These are phyloP conservation scores for Cettia cetti DNA, from an alignment of 2,113 vertebrate genomes.

Conservation along the genomic window DNA sequence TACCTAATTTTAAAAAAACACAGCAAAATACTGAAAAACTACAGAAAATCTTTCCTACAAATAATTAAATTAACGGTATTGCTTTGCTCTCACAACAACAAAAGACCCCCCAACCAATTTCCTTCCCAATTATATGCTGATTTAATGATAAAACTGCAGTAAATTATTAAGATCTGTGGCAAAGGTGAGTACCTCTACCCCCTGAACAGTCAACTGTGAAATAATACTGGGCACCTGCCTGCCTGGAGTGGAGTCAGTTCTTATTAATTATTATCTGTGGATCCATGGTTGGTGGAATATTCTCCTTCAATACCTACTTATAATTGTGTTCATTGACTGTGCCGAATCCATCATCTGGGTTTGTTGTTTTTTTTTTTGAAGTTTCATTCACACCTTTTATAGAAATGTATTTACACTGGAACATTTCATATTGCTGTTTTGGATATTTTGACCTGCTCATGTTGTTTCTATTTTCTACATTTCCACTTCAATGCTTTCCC, in stretches of 20 bases:
- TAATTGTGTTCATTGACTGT: conserved; percentile 57
- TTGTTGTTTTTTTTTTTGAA: conserved; percentile 43
- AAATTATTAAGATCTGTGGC: conserved; percentile 76
- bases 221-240: conserved; percentile 63
- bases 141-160: conserved; percentile 75
- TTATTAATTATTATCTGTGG: conserved; percentile 75
- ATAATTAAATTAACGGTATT: conserved; percentile 53
- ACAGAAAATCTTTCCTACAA: conserved; percentile 33
- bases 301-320: conserved; percentile 58
- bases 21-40: conserved; percentile 16
- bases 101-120: conserved; percentile 32
- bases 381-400: conserved; percentile 62
- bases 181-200: conserved; percentile 70
- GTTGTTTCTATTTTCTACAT: conserved; percentile 66
- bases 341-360: conserved; percentile 6
- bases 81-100: not conserved
- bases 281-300: conserved; percentile 37
- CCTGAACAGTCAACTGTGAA: conserved; percentile 70
- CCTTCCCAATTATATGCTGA: conserved; percentile 72
- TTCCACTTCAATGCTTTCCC: conserved; percentile 52
- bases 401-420: conserved; percentile 52
- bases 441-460: conserved; percentile 50
- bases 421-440: conserved; percentile 50
- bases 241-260: conserved; percentile 20
- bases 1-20: conserved; percentile 35